A percentile compares a stretch with the other conserved stretches of the same genome.
Conservation (phyloP, 2,888 invertebrate genomes). For the Trachelus stipa region DNA sequence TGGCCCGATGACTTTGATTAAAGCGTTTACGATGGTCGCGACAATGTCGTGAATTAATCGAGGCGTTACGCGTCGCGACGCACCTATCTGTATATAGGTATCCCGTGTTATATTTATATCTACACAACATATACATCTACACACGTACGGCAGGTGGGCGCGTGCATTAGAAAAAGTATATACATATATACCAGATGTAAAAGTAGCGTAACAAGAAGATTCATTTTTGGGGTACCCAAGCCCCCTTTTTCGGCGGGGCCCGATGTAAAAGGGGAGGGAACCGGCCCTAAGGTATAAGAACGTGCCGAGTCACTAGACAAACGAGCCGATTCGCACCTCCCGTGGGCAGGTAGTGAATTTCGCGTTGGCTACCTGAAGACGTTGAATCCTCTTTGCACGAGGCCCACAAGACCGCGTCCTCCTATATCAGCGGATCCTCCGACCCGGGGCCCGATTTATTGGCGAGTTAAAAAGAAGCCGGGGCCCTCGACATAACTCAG, state of each 20-base stretch:
- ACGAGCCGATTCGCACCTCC: conserved; percentile 60
- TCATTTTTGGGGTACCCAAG: background rate
- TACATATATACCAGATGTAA: background rate
- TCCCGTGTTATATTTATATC: background rate
- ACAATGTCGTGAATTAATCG: conserved; percentile 64
- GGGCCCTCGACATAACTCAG: conserved; percentile 13
- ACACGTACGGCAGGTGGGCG: too few species aligned
- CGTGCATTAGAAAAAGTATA: too few species aligned
- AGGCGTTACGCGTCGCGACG: conserved; percentile 36
- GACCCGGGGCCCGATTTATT: conserved; percentile 17
- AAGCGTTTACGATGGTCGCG: conserved; percentile 59
- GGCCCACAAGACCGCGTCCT: background rate
- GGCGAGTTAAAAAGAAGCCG: conserved; percentile 14
- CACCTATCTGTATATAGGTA: background rate
- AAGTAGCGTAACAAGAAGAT: background rate
- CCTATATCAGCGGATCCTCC: conserved; percentile 8
- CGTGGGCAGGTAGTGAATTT: conserved; percentile 33
- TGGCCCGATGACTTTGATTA: conserved; percentile 67
- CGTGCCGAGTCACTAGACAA: conserved; percentile 58
- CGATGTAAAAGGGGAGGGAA: background rate
- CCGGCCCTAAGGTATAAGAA: conserved; percentile 13
- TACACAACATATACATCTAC: too few species aligned
- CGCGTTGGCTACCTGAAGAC: conserved; percentile 37
- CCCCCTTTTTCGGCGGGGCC: background rate
- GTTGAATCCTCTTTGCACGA: background rate